Evolutionary conservation across 2,888 invertebrate species (phyloP).

Genomic region (Heliconius sara): DNA sequence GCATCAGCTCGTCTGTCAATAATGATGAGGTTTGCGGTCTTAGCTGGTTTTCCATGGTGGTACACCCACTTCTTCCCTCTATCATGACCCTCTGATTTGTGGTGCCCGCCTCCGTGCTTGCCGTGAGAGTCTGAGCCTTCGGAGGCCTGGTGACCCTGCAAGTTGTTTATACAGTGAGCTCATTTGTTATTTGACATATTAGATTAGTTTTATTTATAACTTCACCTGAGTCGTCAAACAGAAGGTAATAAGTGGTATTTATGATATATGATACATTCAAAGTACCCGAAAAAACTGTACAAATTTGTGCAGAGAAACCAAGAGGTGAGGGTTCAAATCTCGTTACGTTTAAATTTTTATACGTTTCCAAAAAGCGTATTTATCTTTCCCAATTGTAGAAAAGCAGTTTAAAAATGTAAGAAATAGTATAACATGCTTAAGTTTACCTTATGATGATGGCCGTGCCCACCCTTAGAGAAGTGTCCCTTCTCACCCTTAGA

Average conservation of each 20-base stretch:
- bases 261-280: no score
- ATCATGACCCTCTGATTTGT: conserved; percentile 73
- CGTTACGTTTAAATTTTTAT: neutral
- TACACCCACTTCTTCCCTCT: conserved; percentile 85
- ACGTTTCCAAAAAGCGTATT: neutral
- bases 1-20: conserved; percentile 67
- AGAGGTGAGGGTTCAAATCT: no score
- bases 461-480: conserved; percentile 82
- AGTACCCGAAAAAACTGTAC: no score
- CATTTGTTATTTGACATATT: neutral
- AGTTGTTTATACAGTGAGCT: neutral
- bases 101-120: conserved; percentile 73
- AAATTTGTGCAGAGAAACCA: no score
- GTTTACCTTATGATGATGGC: conserved; percentile 79
- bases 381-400: neutral
- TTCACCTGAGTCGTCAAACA: no score
- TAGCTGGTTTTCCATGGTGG: conserved; percentile 76
- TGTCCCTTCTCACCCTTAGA: conserved; percentile 84
- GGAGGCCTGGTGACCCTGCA: conserved; percentile 81
- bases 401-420: neutral
- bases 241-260: no score
- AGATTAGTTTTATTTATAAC: no score
- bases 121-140: conserved; percentile 84
- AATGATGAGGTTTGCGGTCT: conserved; percentile 65
- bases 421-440: neutral